Conservation (phyloP, 2,797 vertebrate species). For the Loriculus beryllinus region DNA sequence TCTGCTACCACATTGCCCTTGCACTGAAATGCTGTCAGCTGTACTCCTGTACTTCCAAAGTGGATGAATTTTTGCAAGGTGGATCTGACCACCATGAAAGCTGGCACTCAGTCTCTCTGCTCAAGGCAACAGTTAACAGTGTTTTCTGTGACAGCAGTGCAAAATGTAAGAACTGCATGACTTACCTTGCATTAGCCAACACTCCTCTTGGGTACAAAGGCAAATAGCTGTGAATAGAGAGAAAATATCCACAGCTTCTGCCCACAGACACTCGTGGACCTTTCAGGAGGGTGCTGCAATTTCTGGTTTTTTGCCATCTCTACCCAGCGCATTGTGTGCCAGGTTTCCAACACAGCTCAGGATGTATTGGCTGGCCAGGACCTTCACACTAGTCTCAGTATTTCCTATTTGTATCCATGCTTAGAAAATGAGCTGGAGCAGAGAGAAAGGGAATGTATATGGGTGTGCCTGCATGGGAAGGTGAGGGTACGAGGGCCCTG, state of each 20-base stretch:
- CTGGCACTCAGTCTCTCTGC: neutral
- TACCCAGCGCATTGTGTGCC: neutral
- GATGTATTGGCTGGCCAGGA: neutral
- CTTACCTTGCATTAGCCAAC: neutral
- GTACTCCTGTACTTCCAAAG: neutral
- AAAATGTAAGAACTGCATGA: neutral
- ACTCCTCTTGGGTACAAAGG: neutral
- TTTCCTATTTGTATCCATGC: neutral
- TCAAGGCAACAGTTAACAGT: neutral
- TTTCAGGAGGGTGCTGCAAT: neutral
- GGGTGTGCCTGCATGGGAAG: neutral
- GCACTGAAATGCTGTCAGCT: neutral
- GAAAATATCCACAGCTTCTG: neutral
- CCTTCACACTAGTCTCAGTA: neutral
- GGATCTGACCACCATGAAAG: fast-evolving
- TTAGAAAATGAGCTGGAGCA: neutral
- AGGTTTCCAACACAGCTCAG: neutral
- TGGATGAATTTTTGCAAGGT: neutral
- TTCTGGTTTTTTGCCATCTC: neutral
- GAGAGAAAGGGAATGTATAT: neutral
- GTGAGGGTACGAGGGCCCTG: neutral
- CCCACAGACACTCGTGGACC: neutral
- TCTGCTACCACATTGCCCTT: neutral
- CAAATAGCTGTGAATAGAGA: neutral
- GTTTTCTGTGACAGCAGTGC: neutral